These are phyloP conservation scores for Rotaria socialis DNA, from an alignment of 2,888 invertebrate species.

Conservation along the genomic window DNA sequence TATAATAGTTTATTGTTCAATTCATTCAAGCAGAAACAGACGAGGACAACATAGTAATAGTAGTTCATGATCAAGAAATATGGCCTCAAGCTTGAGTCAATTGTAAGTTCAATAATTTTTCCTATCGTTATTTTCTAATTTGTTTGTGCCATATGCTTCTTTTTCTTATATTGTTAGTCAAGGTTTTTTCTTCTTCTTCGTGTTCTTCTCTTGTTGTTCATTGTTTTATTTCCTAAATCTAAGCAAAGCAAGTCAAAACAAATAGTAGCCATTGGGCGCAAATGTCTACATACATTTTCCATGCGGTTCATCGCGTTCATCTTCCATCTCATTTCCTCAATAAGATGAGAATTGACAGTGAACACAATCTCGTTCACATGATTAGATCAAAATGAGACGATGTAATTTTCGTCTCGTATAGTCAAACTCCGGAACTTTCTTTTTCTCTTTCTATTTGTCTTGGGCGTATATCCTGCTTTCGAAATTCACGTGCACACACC, in stretches of 20 bases:
- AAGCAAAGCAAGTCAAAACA: not conserved
- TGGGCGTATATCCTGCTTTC: not conserved
- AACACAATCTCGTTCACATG: constrained; percentile 20
- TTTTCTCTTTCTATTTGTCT: not conserved
- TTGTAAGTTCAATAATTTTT: constrained; percentile 23
- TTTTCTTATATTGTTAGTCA: not conserved
- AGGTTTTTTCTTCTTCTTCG: not conserved
- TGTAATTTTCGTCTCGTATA: not conserved
- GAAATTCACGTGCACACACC: not conserved
- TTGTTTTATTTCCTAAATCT: not conserved
- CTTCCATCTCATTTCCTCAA: constrained; percentile 25
- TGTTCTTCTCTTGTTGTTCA: not conserved
- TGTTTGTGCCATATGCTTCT: constrained; percentile 12
- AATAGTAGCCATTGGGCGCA: constrained; percentile 17
- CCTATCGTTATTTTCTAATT: constrained; percentile 31
- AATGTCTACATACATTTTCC: constrained; percentile 12
- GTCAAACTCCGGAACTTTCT: not conserved
- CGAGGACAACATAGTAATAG: not conserved
- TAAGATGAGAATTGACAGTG: constrained; percentile 6
- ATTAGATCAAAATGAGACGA: constrained; percentile 27
- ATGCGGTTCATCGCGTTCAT: constrained; percentile 7
- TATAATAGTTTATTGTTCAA: not conserved
- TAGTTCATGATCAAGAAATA: constrained; percentile 26
- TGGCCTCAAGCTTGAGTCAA: constrained; percentile 13
- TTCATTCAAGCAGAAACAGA: not conserved